Base-by-base conservation (phyloP, 2,113 vertebrate species). In the Heteronetta atricapilla region DNA sequence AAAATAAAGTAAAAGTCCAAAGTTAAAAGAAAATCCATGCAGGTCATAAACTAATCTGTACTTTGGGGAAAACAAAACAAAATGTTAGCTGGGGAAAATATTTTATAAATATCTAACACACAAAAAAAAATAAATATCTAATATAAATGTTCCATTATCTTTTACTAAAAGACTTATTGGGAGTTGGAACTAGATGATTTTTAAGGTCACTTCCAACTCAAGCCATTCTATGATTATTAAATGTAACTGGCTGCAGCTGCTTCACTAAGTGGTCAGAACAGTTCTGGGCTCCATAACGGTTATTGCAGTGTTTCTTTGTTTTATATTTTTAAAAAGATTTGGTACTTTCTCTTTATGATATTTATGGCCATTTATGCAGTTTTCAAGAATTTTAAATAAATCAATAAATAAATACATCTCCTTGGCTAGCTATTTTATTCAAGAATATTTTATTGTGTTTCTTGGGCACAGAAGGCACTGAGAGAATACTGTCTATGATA, bases 231-330 rank as follows among this genome's bases (percentile, higher is more conserved):
- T 48, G 46, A 48, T 48, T 48, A 22, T 4, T 60, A 9, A 7
- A 10, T 78, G 16, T 70, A 40, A 56, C 12, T 44, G 10, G 26
- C 23, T 78, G 15, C 13, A 78, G 40, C 31, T 3, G 3, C 26
- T 87, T 22, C 11, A 29, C 3, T 31, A 60, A 10, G 52, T 36
- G 28, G 21, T 20, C 36, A 50, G 34, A 73, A 40, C 5, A 21
- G 2, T 62, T 21, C 33, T 0, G 1, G 18, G 6, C 62, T 63
- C 59, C 21, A 46, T 33, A 60, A 11, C 34, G 6, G 62, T 68
- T 66, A 8, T 55, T 36, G 13, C 6, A 52, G 10, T 67, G 18
- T 52, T 70, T 67, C 29, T 66, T 42, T 11, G 4, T 26, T 90
- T 73, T n/a, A 8, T 82, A 4, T 6, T 55, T 88, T 67, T 67